Evolutionary conservation across 2,888 invertebrate species (phyloP).

Genomic region (Nemotelus pantherinus): DNA sequence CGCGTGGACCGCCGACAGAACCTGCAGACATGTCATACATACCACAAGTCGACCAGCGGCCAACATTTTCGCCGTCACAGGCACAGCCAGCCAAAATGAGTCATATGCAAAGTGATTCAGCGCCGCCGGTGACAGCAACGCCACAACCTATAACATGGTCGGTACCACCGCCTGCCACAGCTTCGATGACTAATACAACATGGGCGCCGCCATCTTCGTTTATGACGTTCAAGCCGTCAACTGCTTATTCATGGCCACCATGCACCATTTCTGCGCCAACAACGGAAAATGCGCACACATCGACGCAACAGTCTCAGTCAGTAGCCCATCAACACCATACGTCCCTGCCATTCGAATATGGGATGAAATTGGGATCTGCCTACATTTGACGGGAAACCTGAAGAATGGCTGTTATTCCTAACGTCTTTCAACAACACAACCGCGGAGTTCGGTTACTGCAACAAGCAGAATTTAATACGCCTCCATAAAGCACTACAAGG

Average conservation of each 20-base stretch:
- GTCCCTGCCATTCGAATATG: neutral
- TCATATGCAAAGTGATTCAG: neutral
- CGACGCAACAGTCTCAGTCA: neutral
- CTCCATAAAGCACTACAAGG: conserved; percentile 10
- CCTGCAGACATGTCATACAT: neutral
- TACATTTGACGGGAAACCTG: conserved; percentile 50
- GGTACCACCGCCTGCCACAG: neutral
- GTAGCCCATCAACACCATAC: neutral
- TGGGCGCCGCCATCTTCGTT: neutral
- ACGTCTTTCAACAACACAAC: conserved; percentile 46
- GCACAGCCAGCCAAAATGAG: neutral
- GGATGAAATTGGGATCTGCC: neutral
- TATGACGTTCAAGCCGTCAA: neutral
- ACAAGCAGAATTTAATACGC: conserved; percentile 22
- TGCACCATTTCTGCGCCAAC: neutral
- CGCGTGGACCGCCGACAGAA: neutral
- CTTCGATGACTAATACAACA: neutral
- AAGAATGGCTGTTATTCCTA: conserved; percentile 53
- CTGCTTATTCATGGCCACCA: too few relatives aligned
- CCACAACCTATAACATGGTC: neutral
- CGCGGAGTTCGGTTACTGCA: conserved; percentile 24
- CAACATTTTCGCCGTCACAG: neutral
- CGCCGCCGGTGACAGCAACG: neutral
- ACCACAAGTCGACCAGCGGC: neutral
- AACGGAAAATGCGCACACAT: neutral